Evolutionary conservation across 1,140 invertebrate genomes (phyloP), one percentile per base, ranked within the genome.

Genomic region (Cephus cinctus): DNA sequence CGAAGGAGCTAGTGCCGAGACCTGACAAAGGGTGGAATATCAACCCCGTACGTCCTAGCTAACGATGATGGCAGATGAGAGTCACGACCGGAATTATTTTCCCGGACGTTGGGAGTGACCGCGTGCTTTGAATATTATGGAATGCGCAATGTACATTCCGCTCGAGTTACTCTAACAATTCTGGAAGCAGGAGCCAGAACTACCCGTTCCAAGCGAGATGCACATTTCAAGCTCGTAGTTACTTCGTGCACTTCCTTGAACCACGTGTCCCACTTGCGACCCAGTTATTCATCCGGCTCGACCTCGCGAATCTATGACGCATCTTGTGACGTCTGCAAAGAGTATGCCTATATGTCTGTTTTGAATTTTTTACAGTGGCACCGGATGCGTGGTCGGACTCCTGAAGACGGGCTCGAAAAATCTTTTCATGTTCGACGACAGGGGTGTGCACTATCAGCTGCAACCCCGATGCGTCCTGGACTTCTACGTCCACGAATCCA

Each of bases 381-480:
- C 81, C 42, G 86, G 88, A 15, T 76, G 78, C 36, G 81, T 92
- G 9, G 80, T 90, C 34, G 92, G 91, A 0, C 74, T 94, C 44
- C 71, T 95, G 21, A 94, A 94, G 78, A 84, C 92, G 6, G 90
- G 92, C 34, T 80, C 80, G 35, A 95, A 94, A 73, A 85, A 88
- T 62, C 74, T 96, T 8, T 95, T 90, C 70, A 78, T 95, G 22
- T 89, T 88, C 65, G 89, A 94, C 69, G 77, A 81, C 56, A 68
- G 77, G 42, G 84, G 84, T 6, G 73, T 80, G 34, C 82, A 86
- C 56, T 84, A 84, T 65, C 87, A 92, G 65, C 78, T 87, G 14
- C 80, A 84, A 47, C 85, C 90, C 1, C 74, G 89, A 5, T 94
- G 90, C 64, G 80, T 95, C 38, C 74, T 96, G 36, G 92, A 96